Evolutionary conservation across 2,113 vertebrate genomes (phyloP).

Genomic region (Todiramphus chloris): DNA sequence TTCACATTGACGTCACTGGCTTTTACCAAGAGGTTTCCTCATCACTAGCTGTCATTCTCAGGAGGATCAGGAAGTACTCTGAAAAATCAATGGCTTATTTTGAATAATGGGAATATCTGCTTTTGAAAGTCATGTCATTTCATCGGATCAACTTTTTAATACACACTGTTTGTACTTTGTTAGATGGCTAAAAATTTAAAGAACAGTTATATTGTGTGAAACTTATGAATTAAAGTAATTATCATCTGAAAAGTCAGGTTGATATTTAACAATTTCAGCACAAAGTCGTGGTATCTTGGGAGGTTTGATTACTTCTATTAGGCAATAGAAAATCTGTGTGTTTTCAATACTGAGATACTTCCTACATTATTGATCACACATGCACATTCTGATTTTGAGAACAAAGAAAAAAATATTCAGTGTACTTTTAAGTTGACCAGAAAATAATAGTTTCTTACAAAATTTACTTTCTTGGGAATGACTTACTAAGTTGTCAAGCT

Average conservation of each 20-base stretch:
- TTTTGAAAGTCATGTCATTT: slow-evolving; percentile 22
- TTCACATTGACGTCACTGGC: slow-evolving; percentile 19
- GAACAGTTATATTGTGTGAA: rapidly evolving
- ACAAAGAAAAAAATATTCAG: background rate
- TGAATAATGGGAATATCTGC: slow-evolving; percentile 32
- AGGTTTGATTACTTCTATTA: background rate
- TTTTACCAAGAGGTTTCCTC: slow-evolving; percentile 43
- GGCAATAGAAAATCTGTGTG: background rate
- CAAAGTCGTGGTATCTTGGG: background rate
- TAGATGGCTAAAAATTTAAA: background rate
- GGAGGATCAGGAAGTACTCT: background rate
- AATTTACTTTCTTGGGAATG: background rate
- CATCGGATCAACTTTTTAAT: background rate
- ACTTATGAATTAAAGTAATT: background rate
- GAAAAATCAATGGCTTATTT: slow-evolving; percentile 37
- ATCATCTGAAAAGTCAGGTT: background rate
- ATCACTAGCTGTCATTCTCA: slow-evolving; percentile 30
- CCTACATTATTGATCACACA: background rate
- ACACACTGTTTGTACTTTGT: background rate
- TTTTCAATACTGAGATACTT: background rate
- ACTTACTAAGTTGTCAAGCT: background rate
- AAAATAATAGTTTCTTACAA: background rate
- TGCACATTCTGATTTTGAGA: background rate
- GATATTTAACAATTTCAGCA: background rate
- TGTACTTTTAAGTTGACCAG: background rate